Evolutionary conservation across 2,113 vertebrate species (phyloP).

Genomic region (Phyllostomus discolor): DNA sequence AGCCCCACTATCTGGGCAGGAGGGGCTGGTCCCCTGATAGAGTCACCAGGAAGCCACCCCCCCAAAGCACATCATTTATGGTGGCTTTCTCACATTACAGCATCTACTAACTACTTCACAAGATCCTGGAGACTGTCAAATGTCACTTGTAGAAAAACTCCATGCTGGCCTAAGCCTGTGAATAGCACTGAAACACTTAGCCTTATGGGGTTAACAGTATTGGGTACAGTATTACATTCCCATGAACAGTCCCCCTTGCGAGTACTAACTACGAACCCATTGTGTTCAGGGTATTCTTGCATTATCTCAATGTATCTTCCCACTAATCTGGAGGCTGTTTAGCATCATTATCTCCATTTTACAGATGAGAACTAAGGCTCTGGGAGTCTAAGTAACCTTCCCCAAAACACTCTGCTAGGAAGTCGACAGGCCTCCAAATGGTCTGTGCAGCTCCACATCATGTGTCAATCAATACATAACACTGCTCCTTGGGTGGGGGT

Average conservation of each 20-base stretch:
- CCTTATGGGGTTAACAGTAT: not conserved
- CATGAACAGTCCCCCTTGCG: not conserved
- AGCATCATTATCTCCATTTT: not conserved
- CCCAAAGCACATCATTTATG: not conserved
- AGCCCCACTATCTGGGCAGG: not conserved
- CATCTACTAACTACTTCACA: not conserved
- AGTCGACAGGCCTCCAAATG: not conserved
- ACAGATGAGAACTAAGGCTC: not conserved
- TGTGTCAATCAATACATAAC: not conserved
- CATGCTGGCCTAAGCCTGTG: not conserved
- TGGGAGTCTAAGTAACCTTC: not conserved
- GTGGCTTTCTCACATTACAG: not conserved
- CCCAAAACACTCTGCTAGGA: not conserved
- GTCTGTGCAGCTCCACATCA: not conserved
- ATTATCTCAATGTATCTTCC: not conserved
- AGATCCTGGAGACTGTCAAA: not conserved
- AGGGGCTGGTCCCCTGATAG: not conserved
- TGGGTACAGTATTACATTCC: not conserved
- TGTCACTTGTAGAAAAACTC: not conserved
- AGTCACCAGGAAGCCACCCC: not conserved
- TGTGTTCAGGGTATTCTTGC: not conserved
- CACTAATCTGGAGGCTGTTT: not conserved
- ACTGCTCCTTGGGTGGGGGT: not conserved
- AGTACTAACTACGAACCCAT: not conserved
- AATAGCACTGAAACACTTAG: not conserved